A percentile compares a stretch with the other conserved stretches of the same genome.
Conservation (phyloP, 2,113 vertebrate species). For the Calidris pygmaea region DNA sequence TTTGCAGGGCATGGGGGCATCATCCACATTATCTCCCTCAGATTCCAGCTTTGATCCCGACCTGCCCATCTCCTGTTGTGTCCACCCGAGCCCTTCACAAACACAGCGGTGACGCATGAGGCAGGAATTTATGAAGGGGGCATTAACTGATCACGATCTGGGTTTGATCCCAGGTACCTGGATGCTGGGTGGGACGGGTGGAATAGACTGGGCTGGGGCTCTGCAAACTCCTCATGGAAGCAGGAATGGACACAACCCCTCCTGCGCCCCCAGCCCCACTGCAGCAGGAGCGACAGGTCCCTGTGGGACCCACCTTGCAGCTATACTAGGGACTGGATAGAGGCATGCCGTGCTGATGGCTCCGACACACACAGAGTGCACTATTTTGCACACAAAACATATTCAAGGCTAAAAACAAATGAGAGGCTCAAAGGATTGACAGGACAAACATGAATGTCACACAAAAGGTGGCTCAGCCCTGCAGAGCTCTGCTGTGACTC, state of each 20-base stretch:
- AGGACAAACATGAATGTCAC: neutral
- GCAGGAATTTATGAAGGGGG: constrained; percentile 48
- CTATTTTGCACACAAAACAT: neutral
- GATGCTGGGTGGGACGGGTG: neutral
- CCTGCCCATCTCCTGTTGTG: neutral
- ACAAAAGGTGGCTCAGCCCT: neutral
- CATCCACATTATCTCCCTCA: neutral
- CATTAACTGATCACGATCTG: neutral
- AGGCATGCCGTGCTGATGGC: neutral
- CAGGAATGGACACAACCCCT: neutral
- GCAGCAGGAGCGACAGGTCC: neutral
- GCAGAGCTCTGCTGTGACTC: neutral
- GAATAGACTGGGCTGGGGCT: neutral
- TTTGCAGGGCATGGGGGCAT: neutral
- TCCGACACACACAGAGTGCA: fast-evolving
- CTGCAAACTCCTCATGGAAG: neutral
- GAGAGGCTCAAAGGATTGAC: neutral
- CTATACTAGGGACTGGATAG: neutral
- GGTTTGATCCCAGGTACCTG: neutral
- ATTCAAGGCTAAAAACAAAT: neutral
- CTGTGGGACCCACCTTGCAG: neutral
- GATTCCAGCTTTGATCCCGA: constrained; percentile 38
- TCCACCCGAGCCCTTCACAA: constrained; percentile 17
- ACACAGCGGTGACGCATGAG: neutral
- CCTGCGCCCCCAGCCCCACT: neutral